Evolutionary conservation across 2,888 invertebrate genomes (phyloP).

Genomic region (Microctonus hyperodae): DNA sequence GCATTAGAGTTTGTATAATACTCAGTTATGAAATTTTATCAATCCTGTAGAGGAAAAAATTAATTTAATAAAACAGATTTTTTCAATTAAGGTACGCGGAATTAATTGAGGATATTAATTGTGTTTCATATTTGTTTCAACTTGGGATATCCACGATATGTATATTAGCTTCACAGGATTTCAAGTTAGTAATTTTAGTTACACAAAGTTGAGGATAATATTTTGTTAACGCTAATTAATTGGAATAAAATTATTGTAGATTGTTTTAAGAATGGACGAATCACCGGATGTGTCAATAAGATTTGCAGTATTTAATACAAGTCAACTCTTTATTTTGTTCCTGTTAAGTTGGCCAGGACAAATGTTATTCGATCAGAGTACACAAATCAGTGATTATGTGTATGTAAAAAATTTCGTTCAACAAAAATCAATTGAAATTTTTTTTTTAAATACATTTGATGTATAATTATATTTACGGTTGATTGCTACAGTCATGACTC

Average conservation of each 20-base stretch:
- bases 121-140: constrained; percentile 46
- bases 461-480: no score
- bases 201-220: neutral
- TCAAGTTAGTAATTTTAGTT: constrained; percentile 39
- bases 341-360: constrained; percentile 36
- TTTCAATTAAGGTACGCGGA: constrained; percentile 40
- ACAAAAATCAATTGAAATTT: no score
- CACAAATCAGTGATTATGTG: constrained; percentile 32
- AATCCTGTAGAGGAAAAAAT: neutral
- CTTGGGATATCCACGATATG: constrained; percentile 47
- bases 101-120: constrained; percentile 40
- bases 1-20: constrained; percentile 29
- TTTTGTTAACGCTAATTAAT: neutral
- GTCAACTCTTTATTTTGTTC: constrained; percentile 32
- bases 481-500: constrained; percentile 29
- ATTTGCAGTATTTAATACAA: constrained; percentile 33
- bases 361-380: constrained; percentile 35
- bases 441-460: no score
- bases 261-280: constrained; percentile 33
- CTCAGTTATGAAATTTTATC: neutral
- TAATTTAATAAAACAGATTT: neutral
- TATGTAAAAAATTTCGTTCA: constrained; percentile 27
- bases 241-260: constrained; percentile 19
- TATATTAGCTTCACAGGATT: constrained; percentile 48
- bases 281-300: constrained; percentile 30